Evolutionary conservation across 1,140 invertebrate species (phyloP), one percentile per base, ranked within the genome.

Genomic region (Temnothorax nylanderi): DNA sequence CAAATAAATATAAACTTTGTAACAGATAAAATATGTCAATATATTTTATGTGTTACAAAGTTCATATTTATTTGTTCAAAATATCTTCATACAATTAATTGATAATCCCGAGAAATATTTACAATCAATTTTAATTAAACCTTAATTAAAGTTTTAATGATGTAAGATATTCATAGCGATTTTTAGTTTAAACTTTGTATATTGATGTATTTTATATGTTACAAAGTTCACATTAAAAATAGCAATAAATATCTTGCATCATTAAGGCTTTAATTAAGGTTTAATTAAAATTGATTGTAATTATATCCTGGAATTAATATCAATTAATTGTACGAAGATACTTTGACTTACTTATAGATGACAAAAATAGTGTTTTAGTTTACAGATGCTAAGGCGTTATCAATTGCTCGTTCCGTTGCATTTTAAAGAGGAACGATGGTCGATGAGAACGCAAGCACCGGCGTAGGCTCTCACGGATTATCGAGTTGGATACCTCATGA

Each of bases 401-500:
- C n/a, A 3, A 2, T 34, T 6, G 16, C 26, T 13, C 11, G 13
- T 11, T 71, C 11, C 16, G 21, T 67, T 47, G 56, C 16, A 56
- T 18, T 56, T 49, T 75, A 86, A 86, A 37, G 49, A 21, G 26
- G 6, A 69, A 76, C 51, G 32, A 86, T 41, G 72, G n/a, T 49
- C 44, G 81, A 78, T 78, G 84, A 82, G 87, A 88, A 91, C 21
- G 11, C 49, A 56, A 74, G 58, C 88, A 90, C 75, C 87, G 74
- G 65, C 58, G 13, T 47, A 85, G 49, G 32, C 47, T 65, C 41
- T 32, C 77, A 80, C 82, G 69, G 58, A 87, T 85, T 78, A 51
- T 41, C 88, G 64, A 89, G 76, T 89, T 54, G 76, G 87, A 90
- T 87, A 86, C 71, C 60, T 77, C 76, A 84, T 77, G 80, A 60